phyloP scores from a whole-genome alignment of 2,113 vertebrate genomes.

The Syngnathoides biaculeatus region DNA sequence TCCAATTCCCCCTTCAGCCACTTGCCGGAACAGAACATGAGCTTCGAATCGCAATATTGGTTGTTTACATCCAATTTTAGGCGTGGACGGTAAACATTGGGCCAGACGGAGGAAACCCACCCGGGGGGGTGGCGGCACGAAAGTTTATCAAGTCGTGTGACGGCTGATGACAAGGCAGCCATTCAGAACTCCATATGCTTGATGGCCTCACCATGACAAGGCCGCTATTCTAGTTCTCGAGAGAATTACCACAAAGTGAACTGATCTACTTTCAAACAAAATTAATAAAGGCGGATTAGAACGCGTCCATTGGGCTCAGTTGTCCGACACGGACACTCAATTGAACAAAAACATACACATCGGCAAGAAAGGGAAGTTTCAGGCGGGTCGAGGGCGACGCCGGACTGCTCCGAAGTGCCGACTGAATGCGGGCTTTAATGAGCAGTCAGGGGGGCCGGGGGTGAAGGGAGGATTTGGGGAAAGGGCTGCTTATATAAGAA shows the following conservation, averaged over 20 bases:
- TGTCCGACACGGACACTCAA: conserved; percentile 7
- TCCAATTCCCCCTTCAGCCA: conserved; percentile 1
- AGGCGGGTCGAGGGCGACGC: conserved; percentile 25
- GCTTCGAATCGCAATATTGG: neutral
- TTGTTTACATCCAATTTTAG: conserved; percentile 1
- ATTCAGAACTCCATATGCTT: conserved; percentile 26
- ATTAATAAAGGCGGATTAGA: neutral
- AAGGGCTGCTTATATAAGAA: conserved; percentile 53
- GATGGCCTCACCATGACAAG: neutral
- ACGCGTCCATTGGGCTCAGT: neutral
- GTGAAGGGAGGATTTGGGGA: conserved; percentile 37
- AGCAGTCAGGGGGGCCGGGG: conserved; percentile 26
- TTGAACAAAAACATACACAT: conserved; percentile 14
- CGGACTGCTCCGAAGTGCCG: conserved; percentile 26
- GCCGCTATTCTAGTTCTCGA: neutral
- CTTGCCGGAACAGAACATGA: neutral
- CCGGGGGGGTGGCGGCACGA: neutral
- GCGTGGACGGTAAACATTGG: neutral
- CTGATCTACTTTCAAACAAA: neutral
- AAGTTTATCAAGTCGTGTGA: conserved; percentile 46
- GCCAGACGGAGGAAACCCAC: neutral
- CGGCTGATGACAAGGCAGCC: conserved; percentile 32
- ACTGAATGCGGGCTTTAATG: conserved; percentile 57
- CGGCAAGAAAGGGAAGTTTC: conserved; percentile 1
- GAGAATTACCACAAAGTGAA: neutral